Evolutionary conservation across 2,113 vertebrate genomes (phyloP).

Genomic region (Ophiodon elongatus): DNA sequence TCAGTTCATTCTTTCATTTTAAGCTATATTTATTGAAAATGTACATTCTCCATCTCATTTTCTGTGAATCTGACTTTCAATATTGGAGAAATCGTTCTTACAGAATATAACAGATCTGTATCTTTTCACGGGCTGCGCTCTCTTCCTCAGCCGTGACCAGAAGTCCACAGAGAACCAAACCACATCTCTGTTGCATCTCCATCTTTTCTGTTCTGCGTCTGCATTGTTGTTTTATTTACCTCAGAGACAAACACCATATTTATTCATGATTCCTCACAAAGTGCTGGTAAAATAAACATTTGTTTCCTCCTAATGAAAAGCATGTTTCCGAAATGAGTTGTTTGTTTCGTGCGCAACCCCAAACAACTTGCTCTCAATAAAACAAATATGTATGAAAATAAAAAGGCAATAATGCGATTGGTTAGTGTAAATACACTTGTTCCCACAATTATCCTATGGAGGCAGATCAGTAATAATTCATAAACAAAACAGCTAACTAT

Average conservation of each 20-base stretch:
- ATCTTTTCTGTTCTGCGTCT: constrained; percentile 64
- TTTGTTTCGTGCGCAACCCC: constrained; percentile 76
- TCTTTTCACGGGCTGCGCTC: constrained; percentile 6
- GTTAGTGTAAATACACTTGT: constrained; percentile 79
- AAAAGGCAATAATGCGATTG: constrained; percentile 73
- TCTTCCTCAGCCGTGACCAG: constrained; percentile 56
- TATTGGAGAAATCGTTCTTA: constrained; percentile 20
- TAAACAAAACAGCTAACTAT: constrained; percentile 81
- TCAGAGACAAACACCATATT: constrained; percentile 81
- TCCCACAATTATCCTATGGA: constrained; percentile 74
- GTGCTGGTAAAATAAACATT: constrained; percentile 80
- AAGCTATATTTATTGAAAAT: constrained; percentile 42
- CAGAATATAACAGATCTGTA: constrained; percentile 40
- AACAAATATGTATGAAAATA: constrained; percentile 71
- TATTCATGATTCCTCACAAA: constrained; percentile 80
- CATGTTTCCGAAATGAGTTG: constrained; percentile 78
- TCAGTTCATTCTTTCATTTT: constrained; percentile 47
- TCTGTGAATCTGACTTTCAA: constrained; percentile 29
- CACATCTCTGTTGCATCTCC: constrained; percentile 55
- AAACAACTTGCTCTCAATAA: constrained; percentile 65
- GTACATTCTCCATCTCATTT: constrained; percentile 30
- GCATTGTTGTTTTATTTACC: constrained; percentile 82
- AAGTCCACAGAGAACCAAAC: constrained; percentile 73
- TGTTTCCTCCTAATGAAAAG: constrained; percentile 80
- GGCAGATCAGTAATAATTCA: constrained; percentile 82